Percentiles rank a stretch among this genome's conserved stretches.
Evolutionary conservation across 2,888 invertebrate species (phyloP).

Genomic region (Parasteatoda lunata): DNA sequence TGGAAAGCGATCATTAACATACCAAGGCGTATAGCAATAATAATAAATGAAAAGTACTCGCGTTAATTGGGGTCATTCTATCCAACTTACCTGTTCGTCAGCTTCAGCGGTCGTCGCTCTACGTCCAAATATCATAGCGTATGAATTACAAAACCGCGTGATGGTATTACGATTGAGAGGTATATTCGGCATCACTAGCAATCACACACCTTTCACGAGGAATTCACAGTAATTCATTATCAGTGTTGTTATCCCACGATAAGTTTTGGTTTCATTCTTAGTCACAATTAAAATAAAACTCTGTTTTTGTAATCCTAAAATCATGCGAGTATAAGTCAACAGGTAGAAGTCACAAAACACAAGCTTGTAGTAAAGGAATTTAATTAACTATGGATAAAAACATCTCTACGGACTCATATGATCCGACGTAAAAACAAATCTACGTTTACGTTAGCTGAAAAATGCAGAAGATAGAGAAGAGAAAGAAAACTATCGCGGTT

Average conservation of each 20-base stretch:
- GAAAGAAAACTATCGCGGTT: constrained; percentile 46
- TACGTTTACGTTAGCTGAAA: constrained; percentile 5
- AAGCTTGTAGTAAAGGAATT: neutral
- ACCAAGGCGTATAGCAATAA: constrained; percentile 55
- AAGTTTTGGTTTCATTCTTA: constrained; percentile 16
- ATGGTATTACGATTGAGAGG: constrained; percentile 49
- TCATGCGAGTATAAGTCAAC: neutral
- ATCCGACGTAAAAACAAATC: neutral
- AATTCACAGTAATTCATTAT: neutral
- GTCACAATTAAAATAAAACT: too few species aligned
- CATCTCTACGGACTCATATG: neutral
- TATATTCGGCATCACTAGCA: constrained; percentile 53
- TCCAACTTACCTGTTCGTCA: constrained; percentile 59
- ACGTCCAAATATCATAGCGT: constrained; percentile 62
- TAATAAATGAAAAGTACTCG: constrained; percentile 40
- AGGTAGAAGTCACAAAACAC: neutral
- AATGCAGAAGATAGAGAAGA: constrained; percentile 25
- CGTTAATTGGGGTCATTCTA: constrained; percentile 60
- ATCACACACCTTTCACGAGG: constrained; percentile 2
- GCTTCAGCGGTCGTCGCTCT: constrained; percentile 36
- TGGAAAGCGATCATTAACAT: constrained; percentile 48
- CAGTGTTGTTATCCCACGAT: neutral
- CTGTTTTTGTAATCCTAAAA: too few species aligned
- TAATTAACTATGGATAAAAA: too few species aligned
- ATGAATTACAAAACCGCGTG: constrained; percentile 48